Percentiles rank a stretch among this genome's conserved stretches.
phyloP scores from a whole-genome alignment of 2,888 invertebrate genomes.

The Leistus spinibarbis region DNA sequence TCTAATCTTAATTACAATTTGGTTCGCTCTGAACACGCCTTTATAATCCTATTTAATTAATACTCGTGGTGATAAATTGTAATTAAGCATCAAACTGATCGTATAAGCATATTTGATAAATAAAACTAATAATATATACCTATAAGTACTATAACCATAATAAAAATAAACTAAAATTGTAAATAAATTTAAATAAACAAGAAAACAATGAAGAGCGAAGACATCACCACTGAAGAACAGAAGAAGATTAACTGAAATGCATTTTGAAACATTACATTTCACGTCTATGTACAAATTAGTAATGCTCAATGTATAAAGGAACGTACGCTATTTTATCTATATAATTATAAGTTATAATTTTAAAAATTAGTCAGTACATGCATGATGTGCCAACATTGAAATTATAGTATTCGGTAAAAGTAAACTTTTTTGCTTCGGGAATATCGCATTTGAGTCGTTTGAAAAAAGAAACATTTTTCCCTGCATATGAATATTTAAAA shows the following conservation, averaged over 20 bases:
- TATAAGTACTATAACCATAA: not conserved
- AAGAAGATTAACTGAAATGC: not conserved
- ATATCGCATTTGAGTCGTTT: not conserved
- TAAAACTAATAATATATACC: no score
- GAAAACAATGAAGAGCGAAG: not conserved
- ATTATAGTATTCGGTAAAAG: not conserved
- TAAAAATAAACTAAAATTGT: not conserved
- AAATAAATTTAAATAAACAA: not conserved
- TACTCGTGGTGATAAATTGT: no score
- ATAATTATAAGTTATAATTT: no score
- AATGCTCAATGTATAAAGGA: slow-evolving; percentile 2
- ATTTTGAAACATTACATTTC: slow-evolving; percentile 4
- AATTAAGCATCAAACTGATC: no score
- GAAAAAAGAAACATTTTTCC: not conserved
- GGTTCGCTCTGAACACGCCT: no score
- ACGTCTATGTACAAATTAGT: slow-evolving; percentile 5
- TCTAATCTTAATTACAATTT: no score
- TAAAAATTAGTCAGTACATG: not conserved
- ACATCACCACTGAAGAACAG: not conserved
- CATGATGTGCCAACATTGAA: slow-evolving; percentile 2
- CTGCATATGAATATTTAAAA: not conserved
- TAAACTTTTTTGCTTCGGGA: not conserved
- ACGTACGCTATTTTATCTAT: not conserved
- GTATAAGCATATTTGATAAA: no score
- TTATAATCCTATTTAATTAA: no score